Percentiles rank a stretch among this genome's conserved stretches.
Conservation (phyloP, 2,113 vertebrate genomes). For the Hemichromis elongatus region DNA sequence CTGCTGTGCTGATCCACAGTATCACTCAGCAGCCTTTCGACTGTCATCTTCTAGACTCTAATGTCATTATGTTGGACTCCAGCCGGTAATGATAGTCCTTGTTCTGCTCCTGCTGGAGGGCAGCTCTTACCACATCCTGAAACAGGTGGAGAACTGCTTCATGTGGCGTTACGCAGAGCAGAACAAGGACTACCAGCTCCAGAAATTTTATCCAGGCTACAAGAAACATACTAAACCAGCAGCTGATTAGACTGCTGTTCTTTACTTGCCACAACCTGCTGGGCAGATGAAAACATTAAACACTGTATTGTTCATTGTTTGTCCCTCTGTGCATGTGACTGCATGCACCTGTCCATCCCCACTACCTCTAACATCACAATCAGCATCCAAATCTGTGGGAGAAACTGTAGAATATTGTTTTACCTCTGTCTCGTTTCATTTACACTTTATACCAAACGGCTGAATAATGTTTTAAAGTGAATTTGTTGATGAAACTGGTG, state of each 20-base stretch:
- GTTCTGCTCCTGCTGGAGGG: rapidly evolving
- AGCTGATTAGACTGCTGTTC: rapidly evolving
- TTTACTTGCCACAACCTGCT: background rate
- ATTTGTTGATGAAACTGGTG: background rate
- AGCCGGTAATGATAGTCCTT: background rate
- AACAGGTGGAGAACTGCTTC: background rate
- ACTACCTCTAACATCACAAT: rapidly evolving
- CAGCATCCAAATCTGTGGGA: background rate
- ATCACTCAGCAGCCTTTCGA: rapidly evolving
- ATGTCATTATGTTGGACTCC: background rate
- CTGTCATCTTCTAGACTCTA: background rate
- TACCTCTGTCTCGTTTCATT: background rate
- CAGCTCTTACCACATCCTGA: background rate
- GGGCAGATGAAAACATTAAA: background rate
- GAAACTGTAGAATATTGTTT: background rate
- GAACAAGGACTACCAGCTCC: background rate
- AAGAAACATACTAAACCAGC: background rate
- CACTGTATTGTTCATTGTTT: background rate
- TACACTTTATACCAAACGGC: background rate
- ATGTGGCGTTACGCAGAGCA: background rate
- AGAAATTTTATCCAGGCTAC: background rate
- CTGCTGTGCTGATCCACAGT: background rate
- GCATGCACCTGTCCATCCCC: background rate
- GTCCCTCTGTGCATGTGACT: rapidly evolving
- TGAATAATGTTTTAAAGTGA: background rate